Evolutionary conservation across 1,140 invertebrate genomes (phyloP), one percentile per base, ranked within the genome.

Genomic region (Rhopalosiphum padi): DNA sequence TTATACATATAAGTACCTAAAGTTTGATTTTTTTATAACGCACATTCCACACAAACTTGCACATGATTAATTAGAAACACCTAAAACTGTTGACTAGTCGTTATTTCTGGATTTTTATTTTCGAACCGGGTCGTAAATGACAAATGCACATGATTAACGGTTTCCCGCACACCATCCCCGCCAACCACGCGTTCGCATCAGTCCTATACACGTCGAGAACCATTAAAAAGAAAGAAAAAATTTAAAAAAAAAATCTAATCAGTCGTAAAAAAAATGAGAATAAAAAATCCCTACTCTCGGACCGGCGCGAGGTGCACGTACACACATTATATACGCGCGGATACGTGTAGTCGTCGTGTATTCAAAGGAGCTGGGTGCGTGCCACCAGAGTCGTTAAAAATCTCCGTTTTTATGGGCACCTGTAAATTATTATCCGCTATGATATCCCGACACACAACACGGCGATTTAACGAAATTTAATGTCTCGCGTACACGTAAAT

Each of bases 351-450:
- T 48, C 25, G 86, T 87, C 55, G 90, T 77, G 60, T 41, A 85
- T 82, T 41, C 55, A 83, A 41, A 91, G 43, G 77, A 92, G 43
- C 77, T 92, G 91, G 91, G 91, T 92, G 82, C 91, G 91, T 93
- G 91, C 91, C 91, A 93, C 91, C 91, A 37, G 25, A 53, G 91
- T 93, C 91, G 91, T 93, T 93, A 93, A 93, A 90, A 93, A 93
- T 93, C 46, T 93, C 82, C 6, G 82, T 82, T 82, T 92, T 89
- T 86, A 86, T 41, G 82, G 91, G 15, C 41, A 92, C 91, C 77
- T 92, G 77, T 83, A 92, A 92, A 92, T 85, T 53, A 92, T 92
- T 85, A 85, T 92, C 46, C 41, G 43, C 41, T 83, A 83, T 83
- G 43, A 92, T 83, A 83, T 83, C 43, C 43, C 91, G n/a, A 82